phyloP scores from a whole-genome alignment of 2,113 vertebrate genomes.

The Phalacrocorax carbo region DNA sequence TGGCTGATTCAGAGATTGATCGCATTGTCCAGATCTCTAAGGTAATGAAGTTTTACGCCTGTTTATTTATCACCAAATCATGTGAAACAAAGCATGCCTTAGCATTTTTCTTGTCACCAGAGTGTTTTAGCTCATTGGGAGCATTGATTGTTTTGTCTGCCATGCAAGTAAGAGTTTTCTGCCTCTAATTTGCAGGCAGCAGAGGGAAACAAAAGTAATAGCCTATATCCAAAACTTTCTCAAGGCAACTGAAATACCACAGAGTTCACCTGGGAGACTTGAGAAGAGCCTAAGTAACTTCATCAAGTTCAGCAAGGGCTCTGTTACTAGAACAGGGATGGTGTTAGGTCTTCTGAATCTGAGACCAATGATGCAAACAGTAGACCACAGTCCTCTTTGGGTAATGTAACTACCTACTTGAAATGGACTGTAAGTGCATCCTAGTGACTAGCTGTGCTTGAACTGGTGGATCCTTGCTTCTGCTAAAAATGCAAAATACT shows the following conservation, averaged over 20 bases:
- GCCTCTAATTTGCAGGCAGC: neutral
- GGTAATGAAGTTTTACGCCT: conserved; percentile 72
- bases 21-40: conserved; percentile 76
- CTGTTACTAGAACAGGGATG: neutral
- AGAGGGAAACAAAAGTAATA: neutral
- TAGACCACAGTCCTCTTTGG: neutral
- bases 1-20: conserved; percentile 82
- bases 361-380: neutral
- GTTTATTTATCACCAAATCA: neutral
- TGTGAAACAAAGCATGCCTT: neutral
- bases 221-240: neutral
- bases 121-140: neutral
- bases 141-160: neutral
- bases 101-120: neutral
- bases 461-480: neutral
- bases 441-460: neutral
- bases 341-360: neutral
- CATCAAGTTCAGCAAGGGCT: neutral
- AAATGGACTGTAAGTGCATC: neutral
- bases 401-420: neutral
- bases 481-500: neutral
- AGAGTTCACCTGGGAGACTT: neutral
- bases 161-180: neutral
- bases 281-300: neutral
- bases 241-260: neutral